Percentiles rank a stretch among this genome's conserved stretches.
Conservation (phyloP, 2,797 vertebrate genomes). For the Enteromius thamalakanensis region DNA sequence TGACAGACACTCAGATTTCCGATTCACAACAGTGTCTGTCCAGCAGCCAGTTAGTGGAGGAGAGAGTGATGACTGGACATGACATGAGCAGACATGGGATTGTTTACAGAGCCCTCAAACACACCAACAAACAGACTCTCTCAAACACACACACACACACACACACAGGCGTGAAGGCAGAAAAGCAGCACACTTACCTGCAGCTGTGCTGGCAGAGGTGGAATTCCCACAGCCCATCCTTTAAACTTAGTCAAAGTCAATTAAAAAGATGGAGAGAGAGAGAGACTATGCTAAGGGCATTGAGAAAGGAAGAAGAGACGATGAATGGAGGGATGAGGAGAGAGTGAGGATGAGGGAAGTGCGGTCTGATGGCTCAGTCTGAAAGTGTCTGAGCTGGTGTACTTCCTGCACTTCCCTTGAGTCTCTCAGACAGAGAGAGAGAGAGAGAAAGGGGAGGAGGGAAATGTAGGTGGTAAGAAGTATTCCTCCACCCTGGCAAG, state of each 20-base stretch:
- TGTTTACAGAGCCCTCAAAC: constrained; percentile 5
- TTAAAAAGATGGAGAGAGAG: constrained; percentile 24
- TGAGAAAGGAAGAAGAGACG: background rate
- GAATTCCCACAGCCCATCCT: constrained; percentile 78
- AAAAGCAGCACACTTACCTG: constrained; percentile 52
- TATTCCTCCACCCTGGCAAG: constrained; percentile 40
- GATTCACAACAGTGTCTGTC: background rate
- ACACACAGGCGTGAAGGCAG: background rate
- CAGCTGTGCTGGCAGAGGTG: constrained; percentile 57
- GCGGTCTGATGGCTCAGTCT: background rate
- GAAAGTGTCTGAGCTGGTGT: constrained; percentile 38
- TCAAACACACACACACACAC: background rate
- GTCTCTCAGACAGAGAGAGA: constrained; percentile 10
- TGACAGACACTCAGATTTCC: constrained; percentile 5
- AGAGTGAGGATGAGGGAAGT: constrained; percentile 23
- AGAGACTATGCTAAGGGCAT: constrained; percentile 14
- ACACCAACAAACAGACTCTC: background rate
- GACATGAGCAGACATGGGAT: background rate
- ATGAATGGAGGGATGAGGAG: background rate
- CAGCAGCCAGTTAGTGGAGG: background rate
- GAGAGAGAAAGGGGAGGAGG: constrained; percentile 15
- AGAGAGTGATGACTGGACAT: constrained; percentile 6
- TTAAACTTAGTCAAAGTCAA: background rate
- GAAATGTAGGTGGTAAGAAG: constrained; percentile 41
- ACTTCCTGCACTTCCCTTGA: constrained; percentile 41